phyloP scores from a whole-genome alignment of 2,113 vertebrate species.

The Ahaetulla prasina region DNA sequence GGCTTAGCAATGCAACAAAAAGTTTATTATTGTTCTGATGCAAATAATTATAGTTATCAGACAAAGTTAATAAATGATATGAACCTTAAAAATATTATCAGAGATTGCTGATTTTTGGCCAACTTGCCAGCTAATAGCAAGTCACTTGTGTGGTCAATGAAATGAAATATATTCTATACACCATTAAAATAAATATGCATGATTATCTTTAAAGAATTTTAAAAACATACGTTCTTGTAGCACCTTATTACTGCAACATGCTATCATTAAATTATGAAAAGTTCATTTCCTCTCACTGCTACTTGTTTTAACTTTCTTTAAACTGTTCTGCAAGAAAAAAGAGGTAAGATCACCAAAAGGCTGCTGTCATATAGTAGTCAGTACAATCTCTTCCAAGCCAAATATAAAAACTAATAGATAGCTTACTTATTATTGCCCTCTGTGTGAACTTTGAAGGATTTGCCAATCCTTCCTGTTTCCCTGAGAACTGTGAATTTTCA shows the following conservation, averaged over 20 bases:
- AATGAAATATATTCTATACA: background rate
- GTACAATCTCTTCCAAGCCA: background rate
- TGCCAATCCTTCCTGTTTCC: background rate
- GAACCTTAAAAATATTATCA: background rate
- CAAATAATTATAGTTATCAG: background rate
- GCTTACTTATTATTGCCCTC: background rate
- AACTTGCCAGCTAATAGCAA: background rate
- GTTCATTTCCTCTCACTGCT: background rate
- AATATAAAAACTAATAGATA: background rate
- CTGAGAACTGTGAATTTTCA: background rate
- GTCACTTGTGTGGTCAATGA: background rate
- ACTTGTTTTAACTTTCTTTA: background rate
- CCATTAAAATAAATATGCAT: background rate
- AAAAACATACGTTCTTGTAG: background rate
- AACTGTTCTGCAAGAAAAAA: background rate
- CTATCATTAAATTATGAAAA: background rate
- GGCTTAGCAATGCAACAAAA: background rate
- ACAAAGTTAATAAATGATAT: conserved; percentile 1
- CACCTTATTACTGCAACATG: background rate
- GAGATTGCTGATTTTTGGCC: background rate
- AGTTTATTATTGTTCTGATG: background rate
- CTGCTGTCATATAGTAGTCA: background rate
- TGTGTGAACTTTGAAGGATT: background rate
- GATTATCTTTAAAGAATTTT: background rate
- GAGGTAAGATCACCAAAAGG: background rate